Percentiles rank a stretch among this genome's conserved stretches.
phyloP scores from a whole-genome alignment of 2,888 invertebrate genomes.

The Trichopoda pennipes region DNA sequence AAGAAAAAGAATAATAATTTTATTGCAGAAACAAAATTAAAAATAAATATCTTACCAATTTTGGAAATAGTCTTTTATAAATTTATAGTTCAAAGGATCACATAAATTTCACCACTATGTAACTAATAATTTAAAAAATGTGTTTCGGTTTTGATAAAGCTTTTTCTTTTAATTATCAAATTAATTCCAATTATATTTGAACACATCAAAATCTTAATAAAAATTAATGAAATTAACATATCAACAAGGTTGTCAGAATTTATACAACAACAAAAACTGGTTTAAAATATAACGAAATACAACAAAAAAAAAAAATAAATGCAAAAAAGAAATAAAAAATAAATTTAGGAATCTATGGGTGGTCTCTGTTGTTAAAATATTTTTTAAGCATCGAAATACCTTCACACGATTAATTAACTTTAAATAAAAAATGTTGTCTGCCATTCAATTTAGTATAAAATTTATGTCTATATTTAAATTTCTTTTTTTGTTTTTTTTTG shows the following conservation, averaged over 20 bases:
- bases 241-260: constrained; percentile 57
- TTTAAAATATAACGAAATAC: constrained; percentile 33
- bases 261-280: constrained; percentile 47
- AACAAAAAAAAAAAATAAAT: constrained; percentile 4
- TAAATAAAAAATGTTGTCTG: constrained; percentile 9
- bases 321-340: constrained; percentile 14
- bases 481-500: neutral
- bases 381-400: constrained; percentile 26
- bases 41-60: too few species aligned
- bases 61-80: too few species aligned
- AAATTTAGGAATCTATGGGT: constrained; percentile 54
- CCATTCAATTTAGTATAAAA: constrained; percentile 14
- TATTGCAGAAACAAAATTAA: too few species aligned
- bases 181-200: neutral
- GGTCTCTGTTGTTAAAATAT: constrained; percentile 3
- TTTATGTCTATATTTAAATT: constrained; percentile 52
- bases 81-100: too few species aligned
- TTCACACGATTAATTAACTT: constrained; percentile 41
- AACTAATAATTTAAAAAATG: too few species aligned
- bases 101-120: too few species aligned
- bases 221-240: constrained; percentile 52
- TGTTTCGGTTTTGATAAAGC: too few species aligned
- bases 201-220: constrained; percentile 27
- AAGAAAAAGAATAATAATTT: too few species aligned
- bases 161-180: too few species aligned